Evolutionary conservation across 2,888 invertebrate species (phyloP).

Genomic region (Archaeoteleia sp.): DNA sequence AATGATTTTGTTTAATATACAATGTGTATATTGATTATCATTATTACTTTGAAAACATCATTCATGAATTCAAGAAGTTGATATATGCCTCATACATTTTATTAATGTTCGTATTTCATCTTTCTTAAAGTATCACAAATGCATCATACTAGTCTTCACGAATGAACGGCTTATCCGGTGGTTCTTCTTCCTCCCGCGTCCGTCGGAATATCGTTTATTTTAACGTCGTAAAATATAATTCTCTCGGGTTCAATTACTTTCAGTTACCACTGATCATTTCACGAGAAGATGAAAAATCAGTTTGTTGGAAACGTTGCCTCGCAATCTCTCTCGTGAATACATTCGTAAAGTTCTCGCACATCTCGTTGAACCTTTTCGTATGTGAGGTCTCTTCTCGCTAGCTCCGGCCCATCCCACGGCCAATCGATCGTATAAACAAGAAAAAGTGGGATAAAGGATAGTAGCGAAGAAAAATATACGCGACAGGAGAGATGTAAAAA

Average conservation of each 20-base stretch:
- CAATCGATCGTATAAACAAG: slow-evolving; percentile 27
- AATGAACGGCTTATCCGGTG: slow-evolving; percentile 6
- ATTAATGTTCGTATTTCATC: slow-evolving; percentile 15
- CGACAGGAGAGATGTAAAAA: slow-evolving; percentile 36
- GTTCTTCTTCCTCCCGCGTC: slow-evolving; percentile 2
- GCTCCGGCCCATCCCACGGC: slow-evolving; percentile 7
- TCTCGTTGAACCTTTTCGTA: slow-evolving; percentile 12
- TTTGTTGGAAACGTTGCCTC: slow-evolving; percentile 5
- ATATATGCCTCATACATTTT: slow-evolving; percentile 14
- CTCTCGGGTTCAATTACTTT: slow-evolving; percentile 18
- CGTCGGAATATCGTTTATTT: slow-evolving; percentile 26
- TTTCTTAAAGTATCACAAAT: slow-evolving; percentile 18
- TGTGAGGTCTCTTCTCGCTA: neutral
- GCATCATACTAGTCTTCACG: slow-evolving; percentile 10
- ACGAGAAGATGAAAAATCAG: slow-evolving; percentile 21
- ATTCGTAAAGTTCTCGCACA: slow-evolving; percentile 7
- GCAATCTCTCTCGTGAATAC: slow-evolving; percentile 3
- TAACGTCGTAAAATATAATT: slow-evolving; percentile 26
- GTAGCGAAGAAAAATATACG: slow-evolving; percentile 25
- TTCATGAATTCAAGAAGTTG: slow-evolving; percentile 18
- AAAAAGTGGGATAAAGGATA: slow-evolving; percentile 8
- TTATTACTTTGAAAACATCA: no score
- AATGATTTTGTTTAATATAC: no score
- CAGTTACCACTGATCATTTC: slow-evolving; percentile 13
- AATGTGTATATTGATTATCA: no score